These are phyloP conservation scores for Nerophis ophidion DNA, from an alignment of 2,113 vertebrate species.

Conservation along the genomic window DNA sequence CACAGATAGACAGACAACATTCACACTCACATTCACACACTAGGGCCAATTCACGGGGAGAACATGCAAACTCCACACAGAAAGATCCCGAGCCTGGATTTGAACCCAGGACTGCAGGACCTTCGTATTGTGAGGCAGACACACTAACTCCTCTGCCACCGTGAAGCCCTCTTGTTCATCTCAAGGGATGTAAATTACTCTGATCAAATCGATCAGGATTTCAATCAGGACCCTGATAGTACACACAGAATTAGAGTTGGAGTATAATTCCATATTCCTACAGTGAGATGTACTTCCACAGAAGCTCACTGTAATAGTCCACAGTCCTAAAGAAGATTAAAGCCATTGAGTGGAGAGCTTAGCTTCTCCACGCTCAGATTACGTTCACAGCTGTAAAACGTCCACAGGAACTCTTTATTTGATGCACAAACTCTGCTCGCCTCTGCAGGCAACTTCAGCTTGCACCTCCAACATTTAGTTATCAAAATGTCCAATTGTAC, in stretches of 20 bases:
- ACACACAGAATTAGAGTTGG: slow-evolving; percentile 3
- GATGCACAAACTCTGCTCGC: neutral
- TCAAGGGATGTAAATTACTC: neutral
- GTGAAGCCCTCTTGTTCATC: too few species aligned
- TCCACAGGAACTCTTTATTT: neutral
- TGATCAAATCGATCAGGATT: neutral
- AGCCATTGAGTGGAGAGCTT: slow-evolving; percentile 33
- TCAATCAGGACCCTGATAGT: neutral
- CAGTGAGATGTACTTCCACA: slow-evolving; percentile 19
- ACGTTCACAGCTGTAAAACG: slow-evolving; percentile 21
- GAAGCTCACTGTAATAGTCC: slow-evolving; percentile 31
- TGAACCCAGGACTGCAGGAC: too few species aligned
- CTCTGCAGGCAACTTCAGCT: neutral
- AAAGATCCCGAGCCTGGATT: too few species aligned
- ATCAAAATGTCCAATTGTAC: neutral
- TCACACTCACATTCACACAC: too few species aligned
- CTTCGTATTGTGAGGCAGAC: too few species aligned
- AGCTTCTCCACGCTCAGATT: slow-evolving; percentile 35
- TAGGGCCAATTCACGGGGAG: too few species aligned
- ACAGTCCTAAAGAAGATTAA: slow-evolving; percentile 47
- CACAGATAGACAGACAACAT: too few species aligned
- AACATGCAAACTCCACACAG: too few species aligned
- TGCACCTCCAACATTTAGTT: neutral
- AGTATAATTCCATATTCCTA: slow-evolving; percentile 1
- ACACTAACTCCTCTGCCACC: too few species aligned